Evolutionary conservation across 2,888 invertebrate species (phyloP).

Genomic region (Lysandra coridon): DNA sequence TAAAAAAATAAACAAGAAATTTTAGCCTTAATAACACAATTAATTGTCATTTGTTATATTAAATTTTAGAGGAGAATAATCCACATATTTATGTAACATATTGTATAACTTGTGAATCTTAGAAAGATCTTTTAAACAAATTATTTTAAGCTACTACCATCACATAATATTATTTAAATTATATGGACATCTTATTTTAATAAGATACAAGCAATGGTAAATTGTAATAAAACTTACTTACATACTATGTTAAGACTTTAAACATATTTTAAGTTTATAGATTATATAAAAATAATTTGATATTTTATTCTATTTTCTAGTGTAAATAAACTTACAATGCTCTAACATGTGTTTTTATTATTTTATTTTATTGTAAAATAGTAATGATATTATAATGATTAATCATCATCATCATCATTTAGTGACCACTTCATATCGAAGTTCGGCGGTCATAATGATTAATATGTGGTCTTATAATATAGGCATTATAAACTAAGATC

Average conservation of each 20-base stretch:
- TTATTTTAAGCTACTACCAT: background rate
- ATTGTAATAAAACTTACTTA: background rate
- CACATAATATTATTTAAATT: background rate
- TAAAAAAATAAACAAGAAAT: background rate
- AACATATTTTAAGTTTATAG: background rate
- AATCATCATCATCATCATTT: too few relatives aligned
- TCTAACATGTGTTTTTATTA: conserved; percentile 45
- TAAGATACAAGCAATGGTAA: background rate
- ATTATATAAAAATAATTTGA: conserved; percentile 13
- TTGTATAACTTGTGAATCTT: conserved; percentile 1
- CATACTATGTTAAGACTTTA: background rate
- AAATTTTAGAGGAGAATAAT: conserved; percentile 43
- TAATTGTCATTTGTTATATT: background rate
- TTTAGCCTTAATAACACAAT: background rate
- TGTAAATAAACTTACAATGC: conserved; percentile 59
- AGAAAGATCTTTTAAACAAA: background rate
- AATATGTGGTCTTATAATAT: background rate
- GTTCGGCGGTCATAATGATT: too few relatives aligned
- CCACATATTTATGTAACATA: background rate
- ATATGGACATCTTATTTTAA: background rate
- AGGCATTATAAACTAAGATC: background rate
- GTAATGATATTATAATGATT: too few relatives aligned
- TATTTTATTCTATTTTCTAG: conserved; percentile 32
- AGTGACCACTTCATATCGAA: too few relatives aligned
- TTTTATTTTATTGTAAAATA: background rate